Evolutionary conservation across 2,113 vertebrate species (phyloP), one percentile per base, ranked within the genome.

Genomic region (Apteryx mantelli): DNA sequence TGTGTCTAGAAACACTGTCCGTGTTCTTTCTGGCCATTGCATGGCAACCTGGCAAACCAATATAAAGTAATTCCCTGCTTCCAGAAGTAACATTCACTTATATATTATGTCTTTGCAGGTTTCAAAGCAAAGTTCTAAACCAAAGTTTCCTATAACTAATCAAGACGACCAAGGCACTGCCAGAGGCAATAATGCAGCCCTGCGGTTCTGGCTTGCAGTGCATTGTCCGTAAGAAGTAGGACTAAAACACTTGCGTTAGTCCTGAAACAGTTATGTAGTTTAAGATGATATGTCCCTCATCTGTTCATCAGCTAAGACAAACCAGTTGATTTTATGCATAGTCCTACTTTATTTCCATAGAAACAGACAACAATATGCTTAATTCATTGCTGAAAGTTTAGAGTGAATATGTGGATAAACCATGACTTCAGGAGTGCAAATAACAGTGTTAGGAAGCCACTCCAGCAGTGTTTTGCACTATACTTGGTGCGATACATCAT

Each of bases 1-100:
- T 16, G 17, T 1, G 5, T 19, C 44, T 48, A 40, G 34, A 63
- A 71, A 60, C 0, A 0, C 0, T 16, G 3, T 1, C 14, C 0
- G 0, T 24, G 20, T 10, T 0, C 0, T 0, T 44, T 82, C 32
- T 79, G n/a, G 24, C 36, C 22, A 48, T 0, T 26, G 44, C 15
- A 32, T 0, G 4, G 56, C 40, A 50, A 0, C 1, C 13, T 1
- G 2, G 10, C 7, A 46, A 86, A 53, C 15, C 7, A 12, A 0
- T 20, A 32, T 3, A 42, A 69, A 69, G 30, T 7, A 46, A 20
- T 34, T 34, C 66, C 19, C 42, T 22, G 42, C 53, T 74, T 69
- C 46, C 22, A 82, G 12, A 93, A 34, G 4, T 14, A 64, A 21
- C 8, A 32, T 38, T 55, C 3, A 0, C 8, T 50, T 38, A 8